A percentile compares a stretch with the other conserved stretches of the same genome.
Conservation (phyloP, 1,140 invertebrate genomes). For the Piezodorus guildinii region DNA sequence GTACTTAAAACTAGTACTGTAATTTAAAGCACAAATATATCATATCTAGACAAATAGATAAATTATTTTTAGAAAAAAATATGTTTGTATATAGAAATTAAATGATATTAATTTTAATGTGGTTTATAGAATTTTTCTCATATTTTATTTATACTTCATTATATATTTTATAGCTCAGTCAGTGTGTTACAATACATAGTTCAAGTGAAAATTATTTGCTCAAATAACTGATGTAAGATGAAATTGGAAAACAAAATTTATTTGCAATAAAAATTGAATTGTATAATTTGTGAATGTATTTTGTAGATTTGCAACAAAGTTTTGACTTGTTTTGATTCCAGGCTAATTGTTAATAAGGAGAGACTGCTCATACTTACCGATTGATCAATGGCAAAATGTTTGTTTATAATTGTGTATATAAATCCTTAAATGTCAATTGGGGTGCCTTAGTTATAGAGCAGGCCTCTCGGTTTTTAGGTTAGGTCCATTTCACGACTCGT, state of each 20-base stretch:
- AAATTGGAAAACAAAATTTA: background rate
- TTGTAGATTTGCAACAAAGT: background rate
- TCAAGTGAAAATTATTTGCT: slow-evolving; percentile 5
- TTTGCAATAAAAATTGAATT: slow-evolving; percentile 4
- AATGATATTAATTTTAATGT: background rate
- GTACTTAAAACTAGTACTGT: background rate
- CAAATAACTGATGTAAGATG: background rate
- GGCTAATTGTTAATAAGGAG: background rate
- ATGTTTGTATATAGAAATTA: slow-evolving; percentile 3
- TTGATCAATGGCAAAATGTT: background rate
- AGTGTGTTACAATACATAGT: slow-evolving; percentile 1
- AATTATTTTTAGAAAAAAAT: slow-evolving; percentile 13
- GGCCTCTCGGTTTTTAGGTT: background rate
- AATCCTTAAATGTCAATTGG: slow-evolving; percentile 4
- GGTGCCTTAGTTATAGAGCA: slow-evolving; percentile 8
- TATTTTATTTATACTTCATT: background rate
- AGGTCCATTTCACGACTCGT: background rate
- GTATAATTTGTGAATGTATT: background rate
- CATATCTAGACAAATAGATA: slow-evolving; percentile 13
- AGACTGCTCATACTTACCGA: slow-evolving; percentile 6
- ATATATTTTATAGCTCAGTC: slow-evolving; percentile 12
- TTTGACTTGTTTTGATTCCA: background rate
- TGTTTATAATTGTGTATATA: background rate
- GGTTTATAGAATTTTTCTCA: background rate
- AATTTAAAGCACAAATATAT: slow-evolving; percentile 15